These are phyloP conservation scores for Pedionomus torquatus DNA, from an alignment of 2,113 vertebrate species.

Conservation along the genomic window DNA sequence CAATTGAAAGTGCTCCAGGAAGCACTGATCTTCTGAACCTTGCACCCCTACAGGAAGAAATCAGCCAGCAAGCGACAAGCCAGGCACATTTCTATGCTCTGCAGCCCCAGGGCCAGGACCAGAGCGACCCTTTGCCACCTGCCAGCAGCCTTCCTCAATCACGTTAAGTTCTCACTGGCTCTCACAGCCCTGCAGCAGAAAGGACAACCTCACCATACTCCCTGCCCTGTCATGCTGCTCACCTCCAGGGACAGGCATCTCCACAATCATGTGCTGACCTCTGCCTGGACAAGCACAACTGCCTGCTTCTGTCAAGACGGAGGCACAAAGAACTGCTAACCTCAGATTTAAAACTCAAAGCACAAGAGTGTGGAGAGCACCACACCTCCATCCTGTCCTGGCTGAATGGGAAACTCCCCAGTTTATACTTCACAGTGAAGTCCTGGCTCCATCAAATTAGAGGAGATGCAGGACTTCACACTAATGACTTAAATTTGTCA, in stretches of 20 bases:
- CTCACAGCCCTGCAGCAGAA: background rate
- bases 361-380: background rate
- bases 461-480: background rate
- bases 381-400: background rate
- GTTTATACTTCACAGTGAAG: background rate
- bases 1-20: background rate
- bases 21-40: background rate
- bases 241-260: background rate
- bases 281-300: background rate
- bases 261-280: background rate
- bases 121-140: background rate
- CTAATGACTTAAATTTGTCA: background rate
- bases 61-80: background rate
- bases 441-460: background rate
- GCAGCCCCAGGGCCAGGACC: background rate
- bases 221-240: background rate
- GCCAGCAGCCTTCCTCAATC: background rate
- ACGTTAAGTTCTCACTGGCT: accelerated
- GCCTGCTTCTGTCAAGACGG: background rate
- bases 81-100: background rate
- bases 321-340: background rate
- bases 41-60: background rate
- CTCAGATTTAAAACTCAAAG: background rate
- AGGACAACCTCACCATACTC: background rate
- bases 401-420: background rate